phyloP scores from a whole-genome alignment of 2,113 vertebrate species.

The Clarias macrocephalus region DNA sequence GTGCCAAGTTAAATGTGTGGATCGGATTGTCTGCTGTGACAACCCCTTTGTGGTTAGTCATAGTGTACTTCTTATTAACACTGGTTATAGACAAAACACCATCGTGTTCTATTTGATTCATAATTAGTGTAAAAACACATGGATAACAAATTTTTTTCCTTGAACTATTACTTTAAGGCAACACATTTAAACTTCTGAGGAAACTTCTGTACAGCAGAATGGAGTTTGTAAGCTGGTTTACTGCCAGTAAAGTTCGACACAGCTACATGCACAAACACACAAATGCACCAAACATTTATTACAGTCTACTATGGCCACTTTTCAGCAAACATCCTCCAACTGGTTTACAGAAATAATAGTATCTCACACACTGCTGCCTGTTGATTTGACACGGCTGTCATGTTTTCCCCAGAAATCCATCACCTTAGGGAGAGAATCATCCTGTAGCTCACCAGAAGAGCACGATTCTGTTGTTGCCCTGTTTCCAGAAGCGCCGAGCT shows the following conservation, averaged over 20 bases:
- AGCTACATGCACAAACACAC: not conserved
- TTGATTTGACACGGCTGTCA: constrained; percentile 27
- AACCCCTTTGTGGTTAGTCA: too few relatives aligned
- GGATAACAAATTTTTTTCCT: not conserved
- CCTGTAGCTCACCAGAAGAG: constrained; percentile 84
- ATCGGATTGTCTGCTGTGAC: too few relatives aligned
- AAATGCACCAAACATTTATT: not conserved
- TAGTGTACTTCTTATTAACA: too few relatives aligned
- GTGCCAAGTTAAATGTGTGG: too few relatives aligned
- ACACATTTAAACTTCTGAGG: not conserved
- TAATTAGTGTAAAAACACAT: not conserved
- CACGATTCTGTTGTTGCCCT: constrained; percentile 89
- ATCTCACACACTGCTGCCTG: constrained; percentile 13
- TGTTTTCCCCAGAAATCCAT: constrained; percentile 27
- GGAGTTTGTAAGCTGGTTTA: not conserved
- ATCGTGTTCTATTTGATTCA: not conserved
- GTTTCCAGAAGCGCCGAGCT: constrained; percentile 92
- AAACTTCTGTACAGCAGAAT: not conserved
- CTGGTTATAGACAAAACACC: not conserved
- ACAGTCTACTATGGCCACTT: not conserved
- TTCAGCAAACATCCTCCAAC: not conserved
- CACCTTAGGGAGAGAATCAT: constrained; percentile 4
- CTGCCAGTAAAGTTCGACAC: constrained; percentile 60
- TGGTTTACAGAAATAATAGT: constrained; percentile 14
- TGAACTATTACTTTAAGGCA: not conserved